Conservation (phyloP, 2,888 invertebrate genomes). For the Bellardia bayeri region DNA sequence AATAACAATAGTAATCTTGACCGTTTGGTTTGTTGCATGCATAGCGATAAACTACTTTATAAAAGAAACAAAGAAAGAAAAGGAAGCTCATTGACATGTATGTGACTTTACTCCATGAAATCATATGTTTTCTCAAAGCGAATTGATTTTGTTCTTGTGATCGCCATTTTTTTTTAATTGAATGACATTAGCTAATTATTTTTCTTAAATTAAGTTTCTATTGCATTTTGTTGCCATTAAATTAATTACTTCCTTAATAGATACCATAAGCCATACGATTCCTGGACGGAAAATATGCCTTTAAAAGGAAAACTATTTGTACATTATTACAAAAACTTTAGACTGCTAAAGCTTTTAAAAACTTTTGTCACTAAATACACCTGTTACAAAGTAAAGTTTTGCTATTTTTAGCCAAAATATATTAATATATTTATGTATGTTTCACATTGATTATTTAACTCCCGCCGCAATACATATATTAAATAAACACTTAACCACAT, state of each 20-base stretch:
- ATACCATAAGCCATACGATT: background rate
- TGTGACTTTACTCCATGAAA: too few species aligned
- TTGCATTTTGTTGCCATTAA: background rate
- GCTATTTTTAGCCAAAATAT: background rate
- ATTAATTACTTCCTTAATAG: background rate
- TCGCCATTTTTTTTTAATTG: too few species aligned
- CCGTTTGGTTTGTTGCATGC: too few species aligned
- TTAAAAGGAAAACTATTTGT: background rate
- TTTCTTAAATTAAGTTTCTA: background rate
- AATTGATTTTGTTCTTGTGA: too few species aligned
- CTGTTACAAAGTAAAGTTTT: conserved; percentile 33
- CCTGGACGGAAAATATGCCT: background rate
- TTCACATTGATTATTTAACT: conserved; percentile 41
- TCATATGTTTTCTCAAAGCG: too few species aligned
- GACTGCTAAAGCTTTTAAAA: conserved; percentile 24
- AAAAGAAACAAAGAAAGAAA: too few species aligned
- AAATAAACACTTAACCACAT: conserved; percentile 25
- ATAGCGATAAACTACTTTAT: too few species aligned
- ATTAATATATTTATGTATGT: background rate
- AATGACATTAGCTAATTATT: too few species aligned
- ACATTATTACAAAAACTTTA: background rate
- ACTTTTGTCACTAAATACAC: conserved; percentile 51
- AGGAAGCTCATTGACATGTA: too few species aligned
- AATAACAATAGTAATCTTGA: too few species aligned
- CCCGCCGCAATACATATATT: conserved; percentile 30